Conservation (phyloP, 2,888 invertebrate genomes). For the Tethea ocularis region DNA sequence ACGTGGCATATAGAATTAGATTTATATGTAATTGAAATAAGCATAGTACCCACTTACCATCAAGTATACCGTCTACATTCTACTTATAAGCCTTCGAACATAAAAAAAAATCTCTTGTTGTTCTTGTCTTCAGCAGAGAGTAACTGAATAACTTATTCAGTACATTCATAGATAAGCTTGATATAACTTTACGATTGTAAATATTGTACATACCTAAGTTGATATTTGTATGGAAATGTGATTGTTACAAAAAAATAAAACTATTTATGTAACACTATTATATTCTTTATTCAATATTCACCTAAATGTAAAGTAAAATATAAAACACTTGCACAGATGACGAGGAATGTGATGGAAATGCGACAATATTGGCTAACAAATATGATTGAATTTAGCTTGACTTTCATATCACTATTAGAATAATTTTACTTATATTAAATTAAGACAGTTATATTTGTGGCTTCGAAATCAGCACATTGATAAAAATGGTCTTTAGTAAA, state of each 20-base stretch:
- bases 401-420: not conserved
- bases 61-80: too few species aligned
- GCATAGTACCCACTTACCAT: too few species aligned
- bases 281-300: slow-evolving; percentile 15
- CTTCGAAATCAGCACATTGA: too few species aligned
- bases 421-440: not conserved
- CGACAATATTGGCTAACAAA: not conserved
- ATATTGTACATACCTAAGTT: slow-evolving; percentile 44
- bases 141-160: too few species aligned
- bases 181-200: slow-evolving; percentile 15
- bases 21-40: too few species aligned
- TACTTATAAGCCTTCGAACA: too few species aligned
- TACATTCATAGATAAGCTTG: not conserved
- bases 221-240: slow-evolving; percentile 22
- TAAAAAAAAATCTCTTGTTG: too few species aligned
- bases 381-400: not conserved
- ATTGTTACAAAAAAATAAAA: slow-evolving; percentile 24
- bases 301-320: slow-evolving; percentile 2
- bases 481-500: too few species aligned
- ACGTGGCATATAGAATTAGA: too few species aligned
- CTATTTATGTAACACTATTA: slow-evolving; percentile 35
- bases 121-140: too few species aligned
- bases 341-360: not conserved
- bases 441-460: too few species aligned
- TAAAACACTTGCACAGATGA: not conserved